Base-by-base conservation (phyloP, 2,113 vertebrate genomes). In the Ceratotherium simum region DNA sequence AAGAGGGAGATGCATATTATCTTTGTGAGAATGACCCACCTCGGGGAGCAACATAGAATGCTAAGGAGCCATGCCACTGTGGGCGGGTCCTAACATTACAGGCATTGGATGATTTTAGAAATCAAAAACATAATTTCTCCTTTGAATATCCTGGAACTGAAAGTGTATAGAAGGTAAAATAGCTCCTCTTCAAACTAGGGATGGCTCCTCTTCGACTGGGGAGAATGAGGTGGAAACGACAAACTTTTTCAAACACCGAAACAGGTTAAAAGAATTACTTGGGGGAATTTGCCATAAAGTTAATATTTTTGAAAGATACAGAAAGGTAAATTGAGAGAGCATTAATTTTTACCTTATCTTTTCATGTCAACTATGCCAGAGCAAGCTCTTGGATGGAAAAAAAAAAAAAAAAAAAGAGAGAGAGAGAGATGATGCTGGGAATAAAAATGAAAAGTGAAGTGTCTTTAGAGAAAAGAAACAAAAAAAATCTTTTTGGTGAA, bases 301-400 rank as follows among this genome's bases (percentile, higher is more conserved):
- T 94, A 72, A 31, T 62, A 89, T 67, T 89, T 73, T 85, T 80
- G 62, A 85, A 93, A 95, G 51, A 85, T 48, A 62, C 9, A 42
- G 39, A 75, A 90, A 73, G 39, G 7, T 5, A 86, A 70, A 81
- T 21, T 82, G 16, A 81, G 46, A 48, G 14, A 62, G 48, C 17
- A 80, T 75, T 85, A 58, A 90, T 86, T 80, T 75, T 58, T 95
- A 42, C 64, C 56, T 36, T 73, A 48, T 39, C 62, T 78, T 96
- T 94, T 65, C 65, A 89, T 89, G 51, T 60, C 67, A 86, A 69
- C 14, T 33, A 0, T 54, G 23, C 27, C 42, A 70, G 42, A 58
- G 33, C 12, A 87, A 92, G 56, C 21, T 88, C 42, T 76, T 36
- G 3, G 25, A 36, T 56, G 27, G 42, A 12, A 54, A 54, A 6